Conservation (phyloP, 2,113 vertebrate species). For the Rissa tridactyla region DNA sequence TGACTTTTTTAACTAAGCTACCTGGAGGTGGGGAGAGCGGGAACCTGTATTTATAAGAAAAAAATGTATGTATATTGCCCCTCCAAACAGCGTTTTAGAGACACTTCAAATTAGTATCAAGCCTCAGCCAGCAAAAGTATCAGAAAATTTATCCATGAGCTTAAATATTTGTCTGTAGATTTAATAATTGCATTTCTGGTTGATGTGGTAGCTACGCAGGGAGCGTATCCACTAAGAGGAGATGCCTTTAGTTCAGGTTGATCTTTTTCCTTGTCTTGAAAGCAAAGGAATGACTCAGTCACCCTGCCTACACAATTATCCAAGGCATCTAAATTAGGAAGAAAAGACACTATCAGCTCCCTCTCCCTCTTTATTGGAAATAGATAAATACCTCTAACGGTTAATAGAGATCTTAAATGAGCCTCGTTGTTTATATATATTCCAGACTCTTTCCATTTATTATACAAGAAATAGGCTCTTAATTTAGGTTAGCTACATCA, state of each 20-base stretch:
- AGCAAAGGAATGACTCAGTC: not conserved
- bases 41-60: not conserved
- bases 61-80: accelerated
- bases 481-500: not conserved
- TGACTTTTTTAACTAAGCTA: not conserved
- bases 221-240: not conserved
- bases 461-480: not conserved
- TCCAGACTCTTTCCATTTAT: not conserved
- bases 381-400: not conserved
- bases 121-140: not conserved
- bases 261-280: not conserved
- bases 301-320: not conserved
- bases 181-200: not conserved
- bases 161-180: not conserved
- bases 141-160: not conserved
- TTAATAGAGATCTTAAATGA: not conserved
- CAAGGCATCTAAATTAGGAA: not conserved
- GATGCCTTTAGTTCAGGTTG: not conserved
- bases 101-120: not conserved
- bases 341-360: not conserved
- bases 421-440: not conserved
- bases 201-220: not conserved
- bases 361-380: not conserved
- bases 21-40: not conserved
- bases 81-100: not conserved